Base-by-base conservation (phyloP, 1,140 invertebrate species). In the Dreissena rostriformis region DNA sequence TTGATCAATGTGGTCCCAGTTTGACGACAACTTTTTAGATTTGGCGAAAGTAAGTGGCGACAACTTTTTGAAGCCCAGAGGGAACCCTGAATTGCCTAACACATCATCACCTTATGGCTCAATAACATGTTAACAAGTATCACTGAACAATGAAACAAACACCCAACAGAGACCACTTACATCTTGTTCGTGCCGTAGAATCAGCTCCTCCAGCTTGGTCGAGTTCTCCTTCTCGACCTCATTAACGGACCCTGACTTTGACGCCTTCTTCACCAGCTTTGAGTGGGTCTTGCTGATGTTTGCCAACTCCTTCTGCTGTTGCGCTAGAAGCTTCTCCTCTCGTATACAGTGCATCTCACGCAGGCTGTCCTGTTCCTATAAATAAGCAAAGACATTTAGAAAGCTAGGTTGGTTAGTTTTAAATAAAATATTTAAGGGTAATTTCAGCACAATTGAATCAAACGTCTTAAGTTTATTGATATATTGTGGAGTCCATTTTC, bases 121-220 rank as follows among this genome's bases (percentile, higher is more conserved):
- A n/a, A n/a, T n/a, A n/a, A n/a, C n/a, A n/a, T n/a, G n/a, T n/a
- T n/a, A n/a, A 39, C 39, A 39, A 39, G 39, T 8, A 39, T 39
- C 26, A 51, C 17, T 57, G 15, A 65, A 26, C 49, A 51, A 24
- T 67, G 39, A 14, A 28, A 39, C 8, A 5, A 39, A 39, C 39
- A 39, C 39, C 39, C 39, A 39, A 22, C 29, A 67, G 4, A 72
- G 0, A 24, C 24, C 26, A n/a, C 28, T 67, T 67, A 90, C 89
- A 80, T 93, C 88, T 26, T 92, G 89, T 71, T 92, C 89, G 49
- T 91, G 89, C 22, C 89, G 86, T 52, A 89, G 86, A 1, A 91
- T 75, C 26, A 93, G 55, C 57, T 89, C 91, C 7, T 49, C 57
- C 22, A 77, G 63, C 61, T 93, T 92, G 53, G 90, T 89, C 68